These are phyloP conservation scores for Probosciger aterrimus DNA, from an alignment of 2,113 vertebrate genomes.

Conservation along the genomic window DNA sequence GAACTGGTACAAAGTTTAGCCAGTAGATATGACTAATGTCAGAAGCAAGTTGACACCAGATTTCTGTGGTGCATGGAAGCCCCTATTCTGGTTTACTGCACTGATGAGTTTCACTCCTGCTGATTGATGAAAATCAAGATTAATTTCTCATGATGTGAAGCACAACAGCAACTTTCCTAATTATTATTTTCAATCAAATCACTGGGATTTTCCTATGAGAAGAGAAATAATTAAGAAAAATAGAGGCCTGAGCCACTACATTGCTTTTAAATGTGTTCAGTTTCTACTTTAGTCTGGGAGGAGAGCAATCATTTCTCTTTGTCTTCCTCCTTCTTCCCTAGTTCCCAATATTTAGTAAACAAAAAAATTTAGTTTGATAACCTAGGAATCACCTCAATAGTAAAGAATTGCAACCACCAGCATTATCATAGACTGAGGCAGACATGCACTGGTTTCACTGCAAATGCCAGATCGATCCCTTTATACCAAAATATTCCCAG, in stretches of 20 bases:
- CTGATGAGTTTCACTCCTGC: neutral
- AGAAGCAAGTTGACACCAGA: neutral
- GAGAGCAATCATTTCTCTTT: conserved; percentile 46
- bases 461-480: neutral
- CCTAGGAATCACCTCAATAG: conserved; percentile 8
- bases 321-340: neutral
- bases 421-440: neutral
- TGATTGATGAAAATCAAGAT: conserved; percentile 3
- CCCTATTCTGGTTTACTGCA: neutral
- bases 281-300: neutral
- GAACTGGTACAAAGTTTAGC: neutral
- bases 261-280: conserved; percentile 10
- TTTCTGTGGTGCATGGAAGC: neutral
- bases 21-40: neutral
- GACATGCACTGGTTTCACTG: neutral
- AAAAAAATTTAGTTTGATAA: neutral
- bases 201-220: conserved; percentile 27
- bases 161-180: conserved; percentile 7
- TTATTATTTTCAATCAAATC: conserved; percentile 42
- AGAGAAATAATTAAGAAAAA: conserved; percentile 35
- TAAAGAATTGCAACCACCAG: conserved; percentile 1
- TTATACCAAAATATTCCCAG: neutral
- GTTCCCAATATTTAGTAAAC: neutral
- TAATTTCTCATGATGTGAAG: conserved; percentile 11
- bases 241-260: neutral